A percentile compares a stretch with the other conserved stretches of the same genome.
These are phyloP conservation scores for Troglohyphantes excavatus DNA, from an alignment of 2,888 invertebrate species.

Conservation along the genomic window DNA sequence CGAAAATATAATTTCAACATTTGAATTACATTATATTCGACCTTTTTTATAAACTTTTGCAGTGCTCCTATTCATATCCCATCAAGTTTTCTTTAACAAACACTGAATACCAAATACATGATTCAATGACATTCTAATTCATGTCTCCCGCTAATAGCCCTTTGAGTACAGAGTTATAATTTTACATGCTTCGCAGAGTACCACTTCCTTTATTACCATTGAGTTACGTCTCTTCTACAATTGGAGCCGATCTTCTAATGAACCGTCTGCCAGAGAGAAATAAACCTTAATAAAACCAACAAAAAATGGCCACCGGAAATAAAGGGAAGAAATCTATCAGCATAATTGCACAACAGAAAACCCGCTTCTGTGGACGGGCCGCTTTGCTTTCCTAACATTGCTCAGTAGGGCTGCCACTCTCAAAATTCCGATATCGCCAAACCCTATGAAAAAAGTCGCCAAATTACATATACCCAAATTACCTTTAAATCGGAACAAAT, in stretches of 20 bases:
- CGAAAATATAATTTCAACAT: too few species aligned
- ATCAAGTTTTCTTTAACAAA: too few species aligned
- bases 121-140: too few species aligned
- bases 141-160: too few species aligned
- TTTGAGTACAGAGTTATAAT: too few species aligned
- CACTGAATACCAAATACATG: too few species aligned
- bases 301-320: neutral
- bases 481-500: too few species aligned
- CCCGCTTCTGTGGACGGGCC: neutral
- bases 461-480: too few species aligned
- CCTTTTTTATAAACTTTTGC: too few species aligned
- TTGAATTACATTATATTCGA: too few species aligned
- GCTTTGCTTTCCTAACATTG: neutral
- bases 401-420: neutral
- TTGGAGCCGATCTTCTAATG: slow-evolving; percentile 1
- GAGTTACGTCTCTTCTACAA: neutral
- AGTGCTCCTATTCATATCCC: too few species aligned
- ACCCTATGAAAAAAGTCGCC: too few species aligned
- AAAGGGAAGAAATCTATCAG: neutral
- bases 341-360: neutral
- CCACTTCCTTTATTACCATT: neutral
- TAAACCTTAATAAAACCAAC: neutral
- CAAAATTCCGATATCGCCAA: neutral
- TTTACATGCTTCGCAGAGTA: neutral
- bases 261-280: neutral